These are phyloP conservation scores for Hartigia nigra DNA, from an alignment of 2,888 invertebrate genomes.

Conservation along the genomic window DNA sequence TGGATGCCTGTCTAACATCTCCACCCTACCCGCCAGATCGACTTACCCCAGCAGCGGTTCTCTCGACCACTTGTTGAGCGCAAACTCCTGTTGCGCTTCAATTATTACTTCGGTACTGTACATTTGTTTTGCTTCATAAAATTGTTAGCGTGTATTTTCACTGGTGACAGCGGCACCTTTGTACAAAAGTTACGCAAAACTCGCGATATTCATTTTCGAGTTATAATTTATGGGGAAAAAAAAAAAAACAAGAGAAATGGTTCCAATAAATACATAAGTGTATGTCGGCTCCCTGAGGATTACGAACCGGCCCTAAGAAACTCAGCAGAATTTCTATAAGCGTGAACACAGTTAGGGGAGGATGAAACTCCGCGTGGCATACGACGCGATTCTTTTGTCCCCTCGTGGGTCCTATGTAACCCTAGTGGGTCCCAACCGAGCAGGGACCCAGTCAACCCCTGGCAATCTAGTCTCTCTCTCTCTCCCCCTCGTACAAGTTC, in stretches of 20 bases:
- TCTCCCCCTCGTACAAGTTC: slow-evolving; percentile 20
- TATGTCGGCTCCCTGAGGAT: not conserved
- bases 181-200: too few species aligned
- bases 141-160: not conserved
- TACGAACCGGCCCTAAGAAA: slow-evolving; percentile 14
- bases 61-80: not conserved
- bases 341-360: slow-evolving; percentile 57
- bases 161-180: not conserved
- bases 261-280: not conserved
- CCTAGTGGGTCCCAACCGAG: not conserved
- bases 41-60: not conserved
- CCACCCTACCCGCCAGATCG: not conserved
- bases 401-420: slow-evolving; percentile 28
- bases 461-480: slow-evolving; percentile 32
- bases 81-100: not conserved
- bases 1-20: not conserved
- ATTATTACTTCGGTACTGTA: not conserved
- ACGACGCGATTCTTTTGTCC: slow-evolving; percentile 64
- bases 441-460: not conserved
- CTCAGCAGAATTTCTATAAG: slow-evolving; percentile 26
- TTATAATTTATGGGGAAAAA: not conserved
- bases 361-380: slow-evolving; percentile 53
- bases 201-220: not conserved
- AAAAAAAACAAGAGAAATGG: not conserved
- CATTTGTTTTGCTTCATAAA: not conserved